A percentile compares a stretch with the other conserved stretches of the same genome.
These are phyloP conservation scores for Megalonaias nervosa DNA, from an alignment of 1,140 invertebrate genomes.

Conservation along the genomic window DNA sequence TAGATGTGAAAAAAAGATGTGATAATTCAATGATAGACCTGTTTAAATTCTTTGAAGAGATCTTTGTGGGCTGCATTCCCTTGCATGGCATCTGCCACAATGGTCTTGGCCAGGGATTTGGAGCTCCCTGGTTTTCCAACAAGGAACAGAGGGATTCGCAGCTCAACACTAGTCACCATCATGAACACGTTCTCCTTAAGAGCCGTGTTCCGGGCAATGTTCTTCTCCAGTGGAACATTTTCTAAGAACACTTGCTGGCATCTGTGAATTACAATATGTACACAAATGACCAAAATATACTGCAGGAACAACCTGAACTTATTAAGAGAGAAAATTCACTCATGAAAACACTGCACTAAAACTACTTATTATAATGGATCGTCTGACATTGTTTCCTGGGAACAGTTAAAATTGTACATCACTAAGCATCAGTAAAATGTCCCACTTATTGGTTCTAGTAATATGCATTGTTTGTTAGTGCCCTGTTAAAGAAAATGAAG, in stretches of 20 bases:
- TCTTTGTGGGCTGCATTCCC: slow-evolving; percentile 45
- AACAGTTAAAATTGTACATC: no score
- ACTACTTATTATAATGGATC: no score
- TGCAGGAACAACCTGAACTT: no score
- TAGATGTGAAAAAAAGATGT: no score
- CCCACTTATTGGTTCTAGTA: no score
- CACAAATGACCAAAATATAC: no score
- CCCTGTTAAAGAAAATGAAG: no score
- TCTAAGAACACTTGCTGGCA: slow-evolving; percentile 64
- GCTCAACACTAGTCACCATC: slow-evolving; percentile 64
- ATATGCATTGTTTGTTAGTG: no score
- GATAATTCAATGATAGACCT: slow-evolving; percentile 26
- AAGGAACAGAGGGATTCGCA: slow-evolving; percentile 63
- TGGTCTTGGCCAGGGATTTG: slow-evolving; percentile 66
- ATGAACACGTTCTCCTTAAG: slow-evolving; percentile 67
- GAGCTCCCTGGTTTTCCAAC: slow-evolving; percentile 67
- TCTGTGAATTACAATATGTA: slow-evolving; percentile 12
- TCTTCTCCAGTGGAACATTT: slow-evolving; percentile 50
- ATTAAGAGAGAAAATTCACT: no score
- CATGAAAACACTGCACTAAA: no score
- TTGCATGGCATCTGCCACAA: slow-evolving; percentile 64
- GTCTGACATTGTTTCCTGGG: no score
- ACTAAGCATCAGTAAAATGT: no score
- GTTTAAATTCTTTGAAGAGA: slow-evolving; percentile 58
- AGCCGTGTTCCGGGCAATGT: slow-evolving; percentile 63